A percentile compares a stretch with the other conserved stretches of the same genome.
phyloP scores from a whole-genome alignment of 2,113 vertebrate genomes.

The Scytalopus superciliaris region DNA sequence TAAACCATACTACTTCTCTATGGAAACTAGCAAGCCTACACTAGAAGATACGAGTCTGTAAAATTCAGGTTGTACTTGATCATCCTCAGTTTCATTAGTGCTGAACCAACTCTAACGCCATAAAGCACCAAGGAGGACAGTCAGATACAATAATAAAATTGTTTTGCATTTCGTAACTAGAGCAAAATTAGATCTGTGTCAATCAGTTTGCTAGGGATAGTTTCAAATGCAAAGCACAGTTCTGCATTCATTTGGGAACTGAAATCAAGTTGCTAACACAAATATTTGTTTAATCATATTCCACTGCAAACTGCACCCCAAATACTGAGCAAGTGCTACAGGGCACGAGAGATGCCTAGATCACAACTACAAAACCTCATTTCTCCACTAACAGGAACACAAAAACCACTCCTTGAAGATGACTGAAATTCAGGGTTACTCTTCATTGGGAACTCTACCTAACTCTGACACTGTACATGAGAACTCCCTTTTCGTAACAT shows the following conservation, averaged over 20 bases:
- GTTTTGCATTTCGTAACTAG: neutral
- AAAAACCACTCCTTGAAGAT: neutral
- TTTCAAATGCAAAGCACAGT: neutral
- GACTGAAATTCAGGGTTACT: neutral
- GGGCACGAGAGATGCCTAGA: neutral
- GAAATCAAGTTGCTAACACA: neutral
- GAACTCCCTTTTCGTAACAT: neutral
- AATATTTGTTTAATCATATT: neutral
- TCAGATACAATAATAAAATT: neutral
- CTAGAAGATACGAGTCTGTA: fast-evolving
- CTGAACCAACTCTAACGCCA: neutral
- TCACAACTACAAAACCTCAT: neutral
- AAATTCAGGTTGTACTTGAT: neutral
- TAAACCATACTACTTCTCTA: neutral
- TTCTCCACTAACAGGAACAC: neutral
- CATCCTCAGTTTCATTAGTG: neutral
- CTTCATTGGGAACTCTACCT: neutral
- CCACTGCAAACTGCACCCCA: neutral
- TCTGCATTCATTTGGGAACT: neutral
- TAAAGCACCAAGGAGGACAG: neutral
- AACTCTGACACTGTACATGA: fast-evolving
- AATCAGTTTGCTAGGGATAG: neutral
- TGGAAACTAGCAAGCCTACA: neutral
- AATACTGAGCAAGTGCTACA: neutral
- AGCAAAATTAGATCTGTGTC: neutral